Conservation (phyloP, 1,140 invertebrate genomes). For the Conus ventricosus region DNA sequence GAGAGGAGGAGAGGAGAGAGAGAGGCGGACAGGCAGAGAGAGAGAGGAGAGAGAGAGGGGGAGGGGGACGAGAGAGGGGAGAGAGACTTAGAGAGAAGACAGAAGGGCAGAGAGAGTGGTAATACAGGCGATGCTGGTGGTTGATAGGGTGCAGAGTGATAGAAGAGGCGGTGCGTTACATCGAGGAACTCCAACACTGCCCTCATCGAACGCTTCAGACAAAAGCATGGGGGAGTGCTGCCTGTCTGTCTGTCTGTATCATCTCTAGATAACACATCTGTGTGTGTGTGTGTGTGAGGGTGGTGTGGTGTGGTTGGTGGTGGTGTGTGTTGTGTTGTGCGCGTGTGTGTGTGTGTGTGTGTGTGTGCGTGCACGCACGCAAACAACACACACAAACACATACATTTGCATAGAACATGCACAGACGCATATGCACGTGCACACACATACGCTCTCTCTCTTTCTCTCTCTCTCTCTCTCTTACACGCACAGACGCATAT, state of each 20-base stretch:
- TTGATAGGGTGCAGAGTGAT: constrained; percentile 45
- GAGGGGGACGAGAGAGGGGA: neutral
- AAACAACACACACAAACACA: neutral
- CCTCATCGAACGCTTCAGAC: constrained; percentile 44
- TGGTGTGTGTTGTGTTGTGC: neutral
- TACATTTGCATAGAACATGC: neutral
- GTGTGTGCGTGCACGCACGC: neutral
- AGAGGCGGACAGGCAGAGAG: neutral
- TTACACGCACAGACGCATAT: no score
- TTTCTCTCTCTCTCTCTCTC: no score
- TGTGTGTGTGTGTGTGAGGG: no score
- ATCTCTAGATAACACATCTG: neutral
- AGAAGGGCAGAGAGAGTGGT: neutral
- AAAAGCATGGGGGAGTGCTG: constrained; percentile 45
- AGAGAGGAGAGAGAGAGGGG: neutral
- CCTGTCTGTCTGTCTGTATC: constrained; percentile 8
- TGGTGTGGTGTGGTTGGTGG: neutral
- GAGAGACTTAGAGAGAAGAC: neutral
- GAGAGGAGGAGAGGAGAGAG: no score
- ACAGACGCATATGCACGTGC: neutral
- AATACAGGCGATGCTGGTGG: neutral
- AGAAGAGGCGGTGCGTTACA: constrained; percentile 51
- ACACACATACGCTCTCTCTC: no score
- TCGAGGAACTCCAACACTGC: constrained; percentile 50
- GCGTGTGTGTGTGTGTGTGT: neutral